Evolutionary conservation across 2,797 vertebrate species (phyloP), one percentile per base, ranked within the genome.

Genomic region (Manis pentadactyla): DNA sequence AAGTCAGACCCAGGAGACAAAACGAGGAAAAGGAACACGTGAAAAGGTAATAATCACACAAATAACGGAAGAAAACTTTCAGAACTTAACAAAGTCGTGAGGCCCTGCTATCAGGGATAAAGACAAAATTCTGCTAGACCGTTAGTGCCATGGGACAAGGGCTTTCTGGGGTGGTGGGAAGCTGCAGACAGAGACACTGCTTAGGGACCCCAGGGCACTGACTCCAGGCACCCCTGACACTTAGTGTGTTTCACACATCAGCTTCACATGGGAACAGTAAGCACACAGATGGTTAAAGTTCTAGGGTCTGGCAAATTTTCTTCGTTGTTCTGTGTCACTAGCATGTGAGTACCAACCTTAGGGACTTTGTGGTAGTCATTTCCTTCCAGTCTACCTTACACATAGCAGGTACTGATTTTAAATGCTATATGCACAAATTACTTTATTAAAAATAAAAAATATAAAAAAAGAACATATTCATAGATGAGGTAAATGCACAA

Each of bases 11-110:
- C 84, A 92, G n/a, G 34, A 83, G 34, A 46, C 15, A 34, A 84
- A 95, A 59, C 5, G 11, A 74, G 27, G 23, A 82, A 46, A 78
- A 59, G 9, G 21, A 75, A 88, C 31, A 55, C 23, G 61, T 77
- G 49, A 83, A 84, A 17, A 94, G 27, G 37, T n/a, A 82, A 71
- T 37, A 85, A 82, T 49, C 74, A 49, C 31, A 77, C 1, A 68
- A 90, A 68, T 2, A 90, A 79, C 27, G 29, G n/a, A 87, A 95
- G 53, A 71, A 93, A 84, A 85, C 29, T 79, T 95, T 66, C 0
- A 51, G 34, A 90, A 57, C 13, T 87, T 57, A 75, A 79, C 57
- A 39, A 81, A 82, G 15, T 53, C 61, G 42, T 57, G 63, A 96
- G 57, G 34, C 39, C 31, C 63, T 64, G 12, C 57, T 74, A 88